A percentile compares a stretch with the other conserved stretches of the same genome.
phyloP scores from a whole-genome alignment of 2,888 invertebrate species.

The Xiphydria camelus region DNA sequence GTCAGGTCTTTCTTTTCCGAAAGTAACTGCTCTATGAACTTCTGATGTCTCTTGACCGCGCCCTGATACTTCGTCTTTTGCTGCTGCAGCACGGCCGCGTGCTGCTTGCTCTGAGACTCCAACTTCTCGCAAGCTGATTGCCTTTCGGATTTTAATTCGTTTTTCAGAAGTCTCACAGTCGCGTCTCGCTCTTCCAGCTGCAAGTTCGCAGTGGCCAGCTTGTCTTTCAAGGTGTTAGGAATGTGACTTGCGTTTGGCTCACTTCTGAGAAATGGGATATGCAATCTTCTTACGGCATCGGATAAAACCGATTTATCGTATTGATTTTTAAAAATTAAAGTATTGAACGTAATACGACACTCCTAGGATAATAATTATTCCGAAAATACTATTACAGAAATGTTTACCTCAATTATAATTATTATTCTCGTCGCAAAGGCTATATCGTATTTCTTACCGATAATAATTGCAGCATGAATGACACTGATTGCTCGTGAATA shows the following conservation, averaged over 20 bases:
- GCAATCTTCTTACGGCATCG: no score
- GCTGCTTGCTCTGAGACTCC: slow-evolving; percentile 54
- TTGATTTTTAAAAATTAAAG: no score
- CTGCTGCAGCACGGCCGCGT: slow-evolving; percentile 59
- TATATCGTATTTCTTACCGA: background rate
- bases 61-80: slow-evolving; percentile 75
- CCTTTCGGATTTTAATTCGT: slow-evolving; percentile 55
- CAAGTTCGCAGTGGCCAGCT: slow-evolving; percentile 37
- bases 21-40: slow-evolving; percentile 78
- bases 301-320: no score
- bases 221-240: slow-evolving; percentile 31
- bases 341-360: no score
- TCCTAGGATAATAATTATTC: no score
- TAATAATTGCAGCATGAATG: slow-evolving; percentile 3
- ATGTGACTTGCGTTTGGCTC: background rate
- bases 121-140: slow-evolving; percentile 55
- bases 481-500: slow-evolving; percentile 7
- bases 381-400: no score
- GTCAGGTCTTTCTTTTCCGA: slow-evolving; percentile 78
- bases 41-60: slow-evolving; percentile 77
- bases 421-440: background rate
- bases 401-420: no score
- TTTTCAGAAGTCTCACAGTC: slow-evolving; percentile 39
- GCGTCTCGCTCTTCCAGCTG: slow-evolving; percentile 47
- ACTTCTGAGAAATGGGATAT: background rate